A percentile compares a stretch with the other conserved stretches of the same genome.
Conservation (phyloP, 2,888 invertebrate species). For the Apamea anceps region DNA sequence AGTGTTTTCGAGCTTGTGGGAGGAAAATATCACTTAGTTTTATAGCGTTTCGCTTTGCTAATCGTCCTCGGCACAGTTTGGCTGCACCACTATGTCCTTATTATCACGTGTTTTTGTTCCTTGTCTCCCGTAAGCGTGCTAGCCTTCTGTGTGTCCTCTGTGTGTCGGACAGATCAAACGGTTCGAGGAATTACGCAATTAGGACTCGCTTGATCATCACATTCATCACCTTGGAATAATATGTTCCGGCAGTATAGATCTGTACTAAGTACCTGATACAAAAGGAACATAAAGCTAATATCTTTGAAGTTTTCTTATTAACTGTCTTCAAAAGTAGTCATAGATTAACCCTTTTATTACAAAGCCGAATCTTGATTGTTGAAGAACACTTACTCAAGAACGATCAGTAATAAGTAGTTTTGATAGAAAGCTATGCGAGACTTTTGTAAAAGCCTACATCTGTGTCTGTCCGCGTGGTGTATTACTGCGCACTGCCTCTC, state of each 20-base stretch:
- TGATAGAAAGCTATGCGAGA: no score
- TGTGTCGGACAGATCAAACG: conserved; percentile 24
- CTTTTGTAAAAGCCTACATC: no score
- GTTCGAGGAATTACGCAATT: conserved; percentile 32
- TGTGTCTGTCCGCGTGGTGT: no score
- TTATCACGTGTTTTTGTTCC: no score
- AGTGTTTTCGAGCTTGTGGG: no score
- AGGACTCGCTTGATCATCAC: conserved; percentile 36
- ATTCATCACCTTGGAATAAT: conserved; percentile 21
- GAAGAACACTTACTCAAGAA: no score
- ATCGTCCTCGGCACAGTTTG: not conserved
- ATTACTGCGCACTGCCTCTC: no score
- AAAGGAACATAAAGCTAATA: not conserved
- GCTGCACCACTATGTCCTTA: not conserved
- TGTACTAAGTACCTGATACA: not conserved
- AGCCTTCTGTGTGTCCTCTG: conserved; percentile 34
- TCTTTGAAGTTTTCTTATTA: not conserved
- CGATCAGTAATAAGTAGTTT: no score
- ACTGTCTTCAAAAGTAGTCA: not conserved
- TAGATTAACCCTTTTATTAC: not conserved
- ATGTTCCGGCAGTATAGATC: conserved; percentile 9
- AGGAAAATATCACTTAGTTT: not conserved
- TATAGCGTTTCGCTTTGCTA: not conserved
- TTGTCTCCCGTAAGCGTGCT: no score
- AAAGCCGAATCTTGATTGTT: no score